Conservation (phyloP, 2,888 invertebrate genomes). For the Atrina japonica region DNA sequence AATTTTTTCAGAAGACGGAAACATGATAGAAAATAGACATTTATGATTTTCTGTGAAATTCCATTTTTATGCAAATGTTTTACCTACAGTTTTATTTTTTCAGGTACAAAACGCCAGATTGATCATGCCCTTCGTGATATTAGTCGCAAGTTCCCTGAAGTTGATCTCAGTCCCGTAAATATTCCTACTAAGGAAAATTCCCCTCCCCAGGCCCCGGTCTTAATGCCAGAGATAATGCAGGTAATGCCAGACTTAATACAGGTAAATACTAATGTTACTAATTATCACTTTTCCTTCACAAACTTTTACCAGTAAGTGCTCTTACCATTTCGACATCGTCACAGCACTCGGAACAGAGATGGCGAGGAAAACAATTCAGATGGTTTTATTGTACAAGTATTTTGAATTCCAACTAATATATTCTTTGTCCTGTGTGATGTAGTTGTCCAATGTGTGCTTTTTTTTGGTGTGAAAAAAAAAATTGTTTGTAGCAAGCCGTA, state of each 20-base stretch:
- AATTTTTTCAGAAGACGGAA: no score
- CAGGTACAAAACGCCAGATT: constrained; percentile 89
- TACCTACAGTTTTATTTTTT: no score
- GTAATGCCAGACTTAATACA: constrained; percentile 53
- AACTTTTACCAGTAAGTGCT: background rate
- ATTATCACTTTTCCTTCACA: background rate
- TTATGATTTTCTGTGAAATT: no score
- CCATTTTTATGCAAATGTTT: no score
- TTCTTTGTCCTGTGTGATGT: no score
- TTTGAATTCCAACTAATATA: no score
- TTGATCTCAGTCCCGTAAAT: constrained; percentile 86
- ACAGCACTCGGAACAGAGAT: background rate
- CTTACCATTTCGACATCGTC: background rate
- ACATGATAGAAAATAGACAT: no score
- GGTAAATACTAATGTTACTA: constrained; percentile 24
- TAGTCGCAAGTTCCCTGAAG: constrained; percentile 90
- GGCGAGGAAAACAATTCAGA: background rate
- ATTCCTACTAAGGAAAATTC: constrained; percentile 19
- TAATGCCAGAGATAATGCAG: constrained; percentile 76
- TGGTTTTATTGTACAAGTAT: no score
- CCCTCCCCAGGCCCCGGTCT: constrained; percentile 59
- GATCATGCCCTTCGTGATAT: constrained; percentile 92
- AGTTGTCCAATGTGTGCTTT: no score
- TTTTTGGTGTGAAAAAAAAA: no score
- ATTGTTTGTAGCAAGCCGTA: no score